Conservation (phyloP, 1,140 invertebrate species). For the Uloborus diversus region DNA sequence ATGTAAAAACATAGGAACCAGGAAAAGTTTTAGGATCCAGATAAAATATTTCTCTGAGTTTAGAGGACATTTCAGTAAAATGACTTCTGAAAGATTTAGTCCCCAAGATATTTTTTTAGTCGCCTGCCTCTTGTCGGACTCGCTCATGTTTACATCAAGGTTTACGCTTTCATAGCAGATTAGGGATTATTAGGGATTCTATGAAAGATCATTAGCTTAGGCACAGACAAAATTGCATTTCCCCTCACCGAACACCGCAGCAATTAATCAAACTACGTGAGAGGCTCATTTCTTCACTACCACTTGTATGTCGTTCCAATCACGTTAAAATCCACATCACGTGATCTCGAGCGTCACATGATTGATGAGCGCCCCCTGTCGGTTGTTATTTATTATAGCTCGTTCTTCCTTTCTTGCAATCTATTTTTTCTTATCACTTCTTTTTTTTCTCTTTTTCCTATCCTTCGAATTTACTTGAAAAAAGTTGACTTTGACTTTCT, state of each 20-base stretch:
- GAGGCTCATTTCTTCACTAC: conserved; percentile 1
- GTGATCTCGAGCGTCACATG: conserved; percentile 13
- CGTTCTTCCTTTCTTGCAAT: background rate
- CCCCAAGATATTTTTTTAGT: too few species aligned
- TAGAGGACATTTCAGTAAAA: too few species aligned
- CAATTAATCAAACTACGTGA: conserved; percentile 26
- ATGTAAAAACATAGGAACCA: too few species aligned
- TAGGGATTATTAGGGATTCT: too few species aligned
- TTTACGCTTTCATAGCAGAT: too few species aligned
- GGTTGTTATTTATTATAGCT: conserved; percentile 26
- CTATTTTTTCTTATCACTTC: conserved; percentile 26
- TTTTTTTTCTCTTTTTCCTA: background rate
- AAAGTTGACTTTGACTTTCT: conserved; percentile 32
- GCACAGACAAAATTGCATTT: background rate
- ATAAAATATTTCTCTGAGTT: too few species aligned
- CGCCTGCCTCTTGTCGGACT: too few species aligned
- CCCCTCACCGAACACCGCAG: background rate
- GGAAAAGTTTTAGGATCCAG: too few species aligned
- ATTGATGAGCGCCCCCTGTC: conserved; percentile 30
- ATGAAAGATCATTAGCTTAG: too few species aligned
- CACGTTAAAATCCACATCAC: conserved; percentile 28
- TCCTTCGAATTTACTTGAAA: background rate
- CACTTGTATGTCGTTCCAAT: conserved; percentile 12
- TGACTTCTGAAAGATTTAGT: too few species aligned
- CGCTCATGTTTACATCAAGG: too few species aligned